A percentile compares a stretch with the other conserved stretches of the same genome.
Evolutionary conservation across 2,888 invertebrate genomes (phyloP).

Genomic region (Acrobeloides nanus): DNA sequence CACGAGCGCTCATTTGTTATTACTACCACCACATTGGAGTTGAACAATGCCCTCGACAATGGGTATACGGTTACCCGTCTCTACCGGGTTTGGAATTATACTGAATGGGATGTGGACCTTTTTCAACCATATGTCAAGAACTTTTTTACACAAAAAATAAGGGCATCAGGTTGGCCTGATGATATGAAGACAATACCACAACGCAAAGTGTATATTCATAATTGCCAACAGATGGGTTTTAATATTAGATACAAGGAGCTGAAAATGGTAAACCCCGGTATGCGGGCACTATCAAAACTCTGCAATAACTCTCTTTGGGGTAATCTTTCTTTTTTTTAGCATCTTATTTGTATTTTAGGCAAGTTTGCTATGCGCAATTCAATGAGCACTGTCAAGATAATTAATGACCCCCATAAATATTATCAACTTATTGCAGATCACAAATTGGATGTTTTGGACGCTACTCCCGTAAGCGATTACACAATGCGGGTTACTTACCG

Average conservation of each 20-base stretch:
- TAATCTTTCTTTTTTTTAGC: no score
- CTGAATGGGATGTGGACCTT: not conserved
- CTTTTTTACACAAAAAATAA: slow-evolving; percentile 3
- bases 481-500: not conserved
- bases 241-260: slow-evolving; percentile 1
- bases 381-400: not conserved
- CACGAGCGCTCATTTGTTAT: slow-evolving; percentile 9
- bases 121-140: slow-evolving; percentile 6
- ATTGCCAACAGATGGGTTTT: not conserved
- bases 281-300: not conserved
- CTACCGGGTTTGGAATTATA: slow-evolving; percentile 6
- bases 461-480: not conserved
- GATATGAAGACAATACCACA: not conserved
- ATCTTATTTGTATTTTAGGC: slow-evolving; percentile 1
- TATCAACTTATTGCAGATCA: not conserved
- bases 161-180: slow-evolving; percentile 3
- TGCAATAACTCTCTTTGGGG: slow-evolving; percentile 3
- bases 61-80: slow-evolving; percentile 4
- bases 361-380: slow-evolving; percentile 6
- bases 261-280: slow-evolving; percentile 3
- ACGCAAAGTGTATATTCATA: not conserved
- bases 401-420: not conserved
- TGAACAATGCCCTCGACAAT: slow-evolving; percentile 7
- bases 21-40: slow-evolving; percentile 8
- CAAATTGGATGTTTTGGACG: not conserved